phyloP scores from a whole-genome alignment of 2,888 invertebrate species.

The Cryptocephalus primarius region DNA sequence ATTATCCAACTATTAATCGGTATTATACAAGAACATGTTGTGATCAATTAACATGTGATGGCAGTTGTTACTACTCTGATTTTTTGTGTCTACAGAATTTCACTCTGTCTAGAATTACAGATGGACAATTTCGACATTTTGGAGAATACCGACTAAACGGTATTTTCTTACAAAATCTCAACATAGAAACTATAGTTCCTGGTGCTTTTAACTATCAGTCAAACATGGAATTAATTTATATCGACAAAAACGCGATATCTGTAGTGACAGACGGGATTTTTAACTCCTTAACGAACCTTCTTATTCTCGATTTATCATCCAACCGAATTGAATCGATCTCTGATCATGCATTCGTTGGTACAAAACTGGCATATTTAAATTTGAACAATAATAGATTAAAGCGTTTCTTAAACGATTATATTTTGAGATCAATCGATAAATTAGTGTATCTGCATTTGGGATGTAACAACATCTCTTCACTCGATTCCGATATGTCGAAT shows the following conservation, averaged over 20 bases:
- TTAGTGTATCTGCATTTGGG: neutral
- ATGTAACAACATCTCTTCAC: neutral
- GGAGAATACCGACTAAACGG: too few relatives aligned
- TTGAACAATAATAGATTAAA: constrained; percentile 2
- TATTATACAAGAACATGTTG: too few relatives aligned
- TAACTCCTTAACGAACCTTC: constrained; percentile 2
- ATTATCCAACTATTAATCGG: too few relatives aligned
- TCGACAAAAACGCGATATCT: constrained; percentile 1
- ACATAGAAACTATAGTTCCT: neutral
- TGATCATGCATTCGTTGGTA: constrained; percentile 4
- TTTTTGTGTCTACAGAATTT: too few relatives aligned
- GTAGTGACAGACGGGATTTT: constrained; percentile 3
- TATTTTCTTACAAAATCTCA: neutral
- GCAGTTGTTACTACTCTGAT: too few relatives aligned
- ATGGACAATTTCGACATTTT: too few relatives aligned
- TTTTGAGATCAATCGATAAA: too few relatives aligned
- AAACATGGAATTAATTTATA: neutral
- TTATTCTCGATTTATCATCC: constrained; percentile 2
- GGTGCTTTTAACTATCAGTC: constrained; percentile 3
- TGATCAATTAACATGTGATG: too few relatives aligned
- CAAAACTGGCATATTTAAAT: neutral
- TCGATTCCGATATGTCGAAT: neutral
- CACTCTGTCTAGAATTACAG: too few relatives aligned
- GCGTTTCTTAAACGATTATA: too few relatives aligned
- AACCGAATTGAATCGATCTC: constrained; percentile 1